Conservation (phyloP, 23 tunicate species). For the Aplidium turbinatum region DNA sequence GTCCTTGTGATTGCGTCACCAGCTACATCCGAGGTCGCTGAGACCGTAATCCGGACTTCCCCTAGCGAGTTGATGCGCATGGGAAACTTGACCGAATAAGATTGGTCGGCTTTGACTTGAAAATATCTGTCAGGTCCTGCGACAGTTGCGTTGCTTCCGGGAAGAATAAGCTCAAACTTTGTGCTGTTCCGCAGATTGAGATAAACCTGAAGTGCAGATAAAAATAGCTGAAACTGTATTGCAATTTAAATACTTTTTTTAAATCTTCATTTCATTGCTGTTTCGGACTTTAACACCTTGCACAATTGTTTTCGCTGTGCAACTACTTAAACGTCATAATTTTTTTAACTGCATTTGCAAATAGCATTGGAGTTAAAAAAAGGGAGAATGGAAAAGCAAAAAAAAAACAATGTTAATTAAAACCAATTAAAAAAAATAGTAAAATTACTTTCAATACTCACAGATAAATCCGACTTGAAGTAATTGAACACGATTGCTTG, state of each 20-base stretch:
- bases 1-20: slow-evolving; percentile 64
- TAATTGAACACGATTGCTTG: slow-evolving; percentile 42
- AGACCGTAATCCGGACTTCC: slow-evolving; percentile 60
- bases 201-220: too few relatives aligned
- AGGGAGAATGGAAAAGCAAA: too few relatives aligned
- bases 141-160: slow-evolving; percentile 41
- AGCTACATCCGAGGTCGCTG: slow-evolving; percentile 71
- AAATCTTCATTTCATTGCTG: too few relatives aligned
- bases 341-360: too few relatives aligned
- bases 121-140: slow-evolving; percentile 54
- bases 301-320: too few relatives aligned
- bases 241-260: too few relatives aligned
- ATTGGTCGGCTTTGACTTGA: slow-evolving; percentile 47
- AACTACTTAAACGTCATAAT: too few relatives aligned
- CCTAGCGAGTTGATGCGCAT: slow-evolving; percentile 65
- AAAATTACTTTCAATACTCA: slow-evolving; percentile 26
- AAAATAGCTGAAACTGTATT: too few relatives aligned
- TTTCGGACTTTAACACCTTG: too few relatives aligned
- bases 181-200: too few relatives aligned
- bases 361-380: too few relatives aligned
- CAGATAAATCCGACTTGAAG: slow-evolving; percentile 20
- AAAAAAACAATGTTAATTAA: background rate
- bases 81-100: slow-evolving; percentile 64
- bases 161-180: slow-evolving; percentile 57
- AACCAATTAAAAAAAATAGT: background rate